Base-by-base conservation (phyloP, 1,140 invertebrate genomes). In the Archivesica marissinica region DNA sequence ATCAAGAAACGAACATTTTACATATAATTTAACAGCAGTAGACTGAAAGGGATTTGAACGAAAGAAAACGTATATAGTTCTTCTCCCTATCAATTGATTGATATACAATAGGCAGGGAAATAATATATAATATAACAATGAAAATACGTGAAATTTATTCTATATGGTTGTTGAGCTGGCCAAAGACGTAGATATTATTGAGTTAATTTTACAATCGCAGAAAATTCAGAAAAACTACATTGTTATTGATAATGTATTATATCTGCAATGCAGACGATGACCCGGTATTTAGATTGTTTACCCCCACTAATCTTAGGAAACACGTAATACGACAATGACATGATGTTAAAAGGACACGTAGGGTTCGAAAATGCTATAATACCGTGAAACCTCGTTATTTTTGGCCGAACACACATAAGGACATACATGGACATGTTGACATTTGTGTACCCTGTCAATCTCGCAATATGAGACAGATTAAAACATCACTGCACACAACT, bases 361-460 rank as follows among this genome's bases (percentile, higher is more conserved):
- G 86, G 88, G 64, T 84, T 15, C 44, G 83, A 20, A 86, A 87
- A 70, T 74, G 25, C 1, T 87, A 33, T 59, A 44, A 82, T 9
- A 28, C 54, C 0, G 85, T 82, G 13, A 23, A n/a, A 52, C 17
- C 11, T 7, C 78, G 83, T 33, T 86, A 88, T 59, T 88, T 75
- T 17, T 86, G 76, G 77, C 81, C 85, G 15, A 78, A 86, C 50
- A 23, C 86, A 15, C 87, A 47, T 35, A 82, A 88, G 38, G 9
- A 74, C 9, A 38, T 87, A 2, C 33, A 81, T 72, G 15, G n/a
- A n/a, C 84, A 66, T 59, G 35, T 86, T 1, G 4, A 47, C 7
- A 54, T 39, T 17, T 88, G 85, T 68, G 54, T 86, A 30, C 44
- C 35, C 17, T 89, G 88, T 82, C 84, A 88, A 44, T 56, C 30